Percentiles rank a stretch among this genome's conserved stretches.
These are phyloP conservation scores for Dasypolia templi DNA, from an alignment of 2,888 invertebrate species.

Conservation along the genomic window DNA sequence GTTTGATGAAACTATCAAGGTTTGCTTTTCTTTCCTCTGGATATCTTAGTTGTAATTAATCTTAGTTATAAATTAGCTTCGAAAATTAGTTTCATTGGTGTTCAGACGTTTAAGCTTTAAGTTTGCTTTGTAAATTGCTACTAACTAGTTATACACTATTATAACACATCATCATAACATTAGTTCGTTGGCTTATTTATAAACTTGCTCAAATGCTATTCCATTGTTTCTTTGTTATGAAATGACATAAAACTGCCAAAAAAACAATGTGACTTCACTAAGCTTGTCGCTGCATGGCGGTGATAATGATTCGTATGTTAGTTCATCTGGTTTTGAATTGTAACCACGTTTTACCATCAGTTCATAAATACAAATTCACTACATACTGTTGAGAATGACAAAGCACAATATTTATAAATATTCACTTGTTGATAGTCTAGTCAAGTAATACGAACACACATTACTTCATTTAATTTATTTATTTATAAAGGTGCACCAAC, in stretches of 20 bases:
- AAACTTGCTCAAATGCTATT: conserved; percentile 5
- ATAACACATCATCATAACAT: no score
- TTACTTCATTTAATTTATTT: no score
- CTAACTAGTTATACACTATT: no score
- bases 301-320: neutral
- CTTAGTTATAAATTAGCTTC: conserved; percentile 33
- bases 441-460: neutral
- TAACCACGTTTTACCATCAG: neutral
- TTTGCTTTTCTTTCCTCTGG: conserved; percentile 28
- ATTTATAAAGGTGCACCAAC: no score
- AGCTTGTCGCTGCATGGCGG: neutral
- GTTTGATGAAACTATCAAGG: conserved; percentile 46
- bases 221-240: neutral
- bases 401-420: neutral
- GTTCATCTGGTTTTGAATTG: neutral
- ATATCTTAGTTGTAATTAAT: conserved; percentile 39
- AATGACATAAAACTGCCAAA: neutral
- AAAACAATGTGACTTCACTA: neutral
- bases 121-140: conserved; percentile 13
- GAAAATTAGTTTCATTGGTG: conserved; percentile 33
- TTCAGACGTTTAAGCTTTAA: conserved; percentile 8
- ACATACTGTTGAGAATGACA: neutral
- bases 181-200: conserved; percentile 14
- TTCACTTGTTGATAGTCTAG: neutral
- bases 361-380: neutral